These are phyloP conservation scores for Ptilonorhynchus violaceus DNA, from an alignment of 2,113 vertebrate genomes.

Conservation along the genomic window DNA sequence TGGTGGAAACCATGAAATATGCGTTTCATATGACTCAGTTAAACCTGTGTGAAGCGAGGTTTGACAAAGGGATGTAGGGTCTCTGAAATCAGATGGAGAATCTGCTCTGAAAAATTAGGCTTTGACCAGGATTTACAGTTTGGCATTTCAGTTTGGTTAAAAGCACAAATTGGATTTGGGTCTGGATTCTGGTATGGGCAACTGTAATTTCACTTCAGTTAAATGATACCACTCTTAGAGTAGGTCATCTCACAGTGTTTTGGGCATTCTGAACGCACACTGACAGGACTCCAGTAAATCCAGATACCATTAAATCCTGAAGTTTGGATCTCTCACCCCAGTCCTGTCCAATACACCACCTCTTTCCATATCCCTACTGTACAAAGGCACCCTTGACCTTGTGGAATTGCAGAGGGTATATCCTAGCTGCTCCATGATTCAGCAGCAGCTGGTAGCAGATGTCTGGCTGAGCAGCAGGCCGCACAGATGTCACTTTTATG, in stretches of 20 bases:
- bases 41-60: not conserved
- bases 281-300: not conserved
- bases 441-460: constrained; percentile 91
- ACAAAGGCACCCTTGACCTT: constrained; percentile 77
- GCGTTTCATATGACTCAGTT: rapidly evolving
- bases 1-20: not conserved
- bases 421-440: constrained; percentile 85
- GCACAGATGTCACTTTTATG: constrained; percentile 85
- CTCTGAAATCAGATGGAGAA: not conserved
- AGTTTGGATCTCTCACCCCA: not conserved
- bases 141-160: not conserved
- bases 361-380: not conserved
- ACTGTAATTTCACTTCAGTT: not conserved
- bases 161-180: not conserved
- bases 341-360: not conserved
- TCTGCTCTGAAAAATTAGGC: not conserved
- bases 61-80: not conserved
- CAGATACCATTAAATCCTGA: not conserved
- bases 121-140: not conserved
- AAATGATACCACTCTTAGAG: not conserved
- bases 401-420: constrained; percentile 94
- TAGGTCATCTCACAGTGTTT: not conserved
- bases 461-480: constrained; percentile 81
- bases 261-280: not conserved
- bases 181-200: not conserved